Evolutionary conservation across 2,888 invertebrate species (phyloP), one percentile per base, ranked within the genome.

Genomic region (Drosophila infuscata): DNA sequence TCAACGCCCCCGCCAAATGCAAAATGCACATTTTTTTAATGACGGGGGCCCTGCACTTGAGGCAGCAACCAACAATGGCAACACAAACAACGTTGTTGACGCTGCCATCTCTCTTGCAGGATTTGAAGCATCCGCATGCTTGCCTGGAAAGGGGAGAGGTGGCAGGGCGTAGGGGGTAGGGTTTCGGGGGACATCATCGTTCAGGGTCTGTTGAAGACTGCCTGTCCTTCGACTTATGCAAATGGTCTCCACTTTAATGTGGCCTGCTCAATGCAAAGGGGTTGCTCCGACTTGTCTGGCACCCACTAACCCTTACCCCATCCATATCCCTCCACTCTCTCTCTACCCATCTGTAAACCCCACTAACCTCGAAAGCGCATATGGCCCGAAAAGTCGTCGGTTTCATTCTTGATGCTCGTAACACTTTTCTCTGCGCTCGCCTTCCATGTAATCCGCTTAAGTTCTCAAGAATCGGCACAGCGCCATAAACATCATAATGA

Each of bases 161-260:
- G 64, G 29, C 9, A 11, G 53, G 20, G 56, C 53, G 51, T 29
- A n/a, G 38, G 38, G 56, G 56, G 46, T 29, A n/a, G 38, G 38
- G 3, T 12, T 17, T 29, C 29, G 29, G 41, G 51, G 11, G 48
- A 49, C 61, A 65, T 78, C 64, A 77, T 66, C 43, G 29, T 58
- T 70, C 76, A 75, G 75, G 70, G 75, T 66, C 75, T 59, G 54
- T 33, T 20, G 38, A 25, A 15, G 12, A 49, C 56, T 11, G 58
- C 32, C 60, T 86, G 85, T 79, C 89, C 85, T 86, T 86, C 89
- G 89, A 70, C 82, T 74, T 80, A 89, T 88, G 85, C 89, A 86
- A 88, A 86, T 86, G 77, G 72, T 65, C 74, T 67, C 20, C 69
- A 73, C 59, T 61, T 65, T 74, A 68, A 56, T 41, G 64, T 76